Evolutionary conservation across 1,140 invertebrate genomes (phyloP).

Genomic region (Cydia strobilella): DNA sequence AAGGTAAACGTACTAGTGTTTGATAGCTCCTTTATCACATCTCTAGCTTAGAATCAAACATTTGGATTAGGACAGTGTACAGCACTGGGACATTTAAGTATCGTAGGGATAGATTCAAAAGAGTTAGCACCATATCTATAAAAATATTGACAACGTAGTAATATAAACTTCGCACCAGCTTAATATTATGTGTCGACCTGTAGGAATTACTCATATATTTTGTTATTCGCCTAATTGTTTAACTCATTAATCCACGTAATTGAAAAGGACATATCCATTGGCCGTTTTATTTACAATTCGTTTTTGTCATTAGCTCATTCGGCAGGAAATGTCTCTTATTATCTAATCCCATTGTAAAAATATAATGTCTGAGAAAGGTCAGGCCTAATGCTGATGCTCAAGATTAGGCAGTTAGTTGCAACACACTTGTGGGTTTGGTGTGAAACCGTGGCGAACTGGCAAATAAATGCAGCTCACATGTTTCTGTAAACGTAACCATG

Average conservation of each 20-base stretch:
- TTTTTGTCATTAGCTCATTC: constrained; percentile 31
- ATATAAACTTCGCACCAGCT: not conserved
- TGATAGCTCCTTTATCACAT: no score
- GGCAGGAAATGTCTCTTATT: constrained; percentile 31
- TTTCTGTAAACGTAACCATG: not conserved
- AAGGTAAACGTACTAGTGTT: no score
- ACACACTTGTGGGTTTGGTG: constrained; percentile 25
- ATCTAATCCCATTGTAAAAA: constrained; percentile 29
- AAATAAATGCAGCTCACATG: constrained; percentile 21
- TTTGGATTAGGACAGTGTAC: no score
- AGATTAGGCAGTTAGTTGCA: constrained; percentile 26
- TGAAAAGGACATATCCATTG: constrained; percentile 28
- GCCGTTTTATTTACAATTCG: constrained; percentile 25
- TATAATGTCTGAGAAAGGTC: constrained; percentile 32
- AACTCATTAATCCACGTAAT: constrained; percentile 26
- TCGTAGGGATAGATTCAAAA: no score
- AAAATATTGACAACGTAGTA: no score
- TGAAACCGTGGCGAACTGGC: constrained; percentile 15
- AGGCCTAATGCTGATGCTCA: constrained; percentile 17
- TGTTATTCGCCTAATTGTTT: constrained; percentile 11
- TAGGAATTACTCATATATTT: not conserved
- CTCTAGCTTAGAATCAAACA: no score
- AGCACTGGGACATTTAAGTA: no score
- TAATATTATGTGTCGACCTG: not conserved
- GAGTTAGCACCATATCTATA: not conserved